Base-by-base conservation (phyloP, 2,797 vertebrate species). In the Xiphophorus birchmanni region DNA sequence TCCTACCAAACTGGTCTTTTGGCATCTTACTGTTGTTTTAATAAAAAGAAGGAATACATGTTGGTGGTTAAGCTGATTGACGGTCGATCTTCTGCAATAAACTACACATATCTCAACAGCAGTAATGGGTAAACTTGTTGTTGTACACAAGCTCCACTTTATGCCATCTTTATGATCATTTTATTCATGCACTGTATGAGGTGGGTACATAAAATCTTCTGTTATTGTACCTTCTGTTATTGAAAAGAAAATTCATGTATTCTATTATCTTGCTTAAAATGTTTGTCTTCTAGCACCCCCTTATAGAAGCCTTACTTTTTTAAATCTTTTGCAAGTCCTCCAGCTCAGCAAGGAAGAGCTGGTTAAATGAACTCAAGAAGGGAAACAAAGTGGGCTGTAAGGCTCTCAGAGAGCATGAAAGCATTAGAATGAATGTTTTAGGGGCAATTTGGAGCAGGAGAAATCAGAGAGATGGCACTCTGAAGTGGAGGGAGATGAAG, bases 321-420 rank as follows among this genome's bases (percentile, higher is more conserved):
- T 80, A 15, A 5, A 45, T 79, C 72, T 58, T 18, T 56, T 72
- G 6, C 56, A 69, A 74, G 52, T 73, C 76, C 76, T 44, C 45
- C 23, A 50, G 29, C 29, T 3, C 76, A 80, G 84, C 73, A 67
- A 80, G 82, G 60, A 71, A 80, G 74, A 85, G 81, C 82, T 84
- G 35, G 4, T 50, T 83, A 73, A 50, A 21, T 80, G 76, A 77
- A 78, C 88, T 88, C 82, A 69, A 65, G 74, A 82, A 72, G 58
- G 67, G 44, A 77, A 84, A 18, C 11, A 40, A 71, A 74, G 67
- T 75, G 21, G 82, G 35, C 48, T 67, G 50, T 77, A 63, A 77
- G 26, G 60, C 5, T 42, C 76, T 82, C 74, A 82, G 82, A 88
- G 71, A 83, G 81, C 77, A 86, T 80, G 84, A 90, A 88, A 83